phyloP scores from a whole-genome alignment of 2,113 vertebrate species.

The Pteronura brasiliensis region DNA sequence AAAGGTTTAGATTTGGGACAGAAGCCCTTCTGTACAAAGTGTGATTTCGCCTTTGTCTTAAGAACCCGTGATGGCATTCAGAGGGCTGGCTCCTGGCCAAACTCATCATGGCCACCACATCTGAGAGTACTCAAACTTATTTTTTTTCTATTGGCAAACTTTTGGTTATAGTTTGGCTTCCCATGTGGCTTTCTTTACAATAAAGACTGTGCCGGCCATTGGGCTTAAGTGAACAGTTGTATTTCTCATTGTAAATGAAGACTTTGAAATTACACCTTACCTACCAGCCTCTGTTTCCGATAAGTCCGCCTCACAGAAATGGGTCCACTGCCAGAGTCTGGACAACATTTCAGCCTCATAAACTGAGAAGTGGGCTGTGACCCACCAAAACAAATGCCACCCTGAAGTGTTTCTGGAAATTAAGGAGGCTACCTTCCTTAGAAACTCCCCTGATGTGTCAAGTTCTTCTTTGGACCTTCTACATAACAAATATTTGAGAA shows the following conservation, averaged over 20 bases:
- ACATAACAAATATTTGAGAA: neutral
- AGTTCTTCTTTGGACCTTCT: neutral
- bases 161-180: neutral
- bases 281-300: neutral
- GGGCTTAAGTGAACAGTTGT: neutral
- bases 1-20: neutral
- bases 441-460: too few relatives aligned
- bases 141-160: neutral
- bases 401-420: neutral
- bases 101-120: neutral
- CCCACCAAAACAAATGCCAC: neutral
- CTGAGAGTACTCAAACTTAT: neutral
- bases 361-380: neutral
- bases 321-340: neutral
- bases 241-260: neutral
- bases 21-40: neutral
- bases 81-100: neutral
- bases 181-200: neutral
- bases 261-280: neutral
- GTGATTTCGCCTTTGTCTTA: neutral
- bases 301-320: neutral
- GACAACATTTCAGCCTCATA: neutral
- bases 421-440: neutral
- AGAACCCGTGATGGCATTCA: fast-evolving
- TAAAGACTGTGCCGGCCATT: neutral